Evolutionary conservation across 2,797 vertebrate species (phyloP).

Genomic region (Amblyraja radiata): DNA sequence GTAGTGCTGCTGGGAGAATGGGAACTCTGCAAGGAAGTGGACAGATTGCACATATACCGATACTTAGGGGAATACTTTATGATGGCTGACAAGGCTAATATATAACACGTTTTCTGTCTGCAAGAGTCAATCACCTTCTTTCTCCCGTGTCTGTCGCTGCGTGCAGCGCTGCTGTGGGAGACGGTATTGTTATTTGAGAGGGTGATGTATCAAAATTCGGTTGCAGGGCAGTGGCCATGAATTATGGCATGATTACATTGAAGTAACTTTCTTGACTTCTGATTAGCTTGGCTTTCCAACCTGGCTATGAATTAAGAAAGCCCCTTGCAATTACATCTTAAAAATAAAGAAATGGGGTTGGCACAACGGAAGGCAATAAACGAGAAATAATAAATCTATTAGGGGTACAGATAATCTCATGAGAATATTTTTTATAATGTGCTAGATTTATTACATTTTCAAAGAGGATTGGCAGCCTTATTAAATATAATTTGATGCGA

Average conservation of each 20-base stretch:
- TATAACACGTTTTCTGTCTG: slow-evolving; percentile 57
- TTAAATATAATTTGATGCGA: background rate
- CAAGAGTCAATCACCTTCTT: slow-evolving; percentile 57
- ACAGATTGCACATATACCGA: slow-evolving; percentile 79
- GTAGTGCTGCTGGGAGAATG: slow-evolving; percentile 72
- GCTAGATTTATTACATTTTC: background rate
- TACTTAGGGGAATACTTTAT: slow-evolving; percentile 80
- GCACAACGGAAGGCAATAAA: background rate
- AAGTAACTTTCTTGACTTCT: slow-evolving; percentile 12
- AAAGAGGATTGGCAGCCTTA: background rate
- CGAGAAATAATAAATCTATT: background rate
- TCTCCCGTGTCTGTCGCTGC: slow-evolving; percentile 41
- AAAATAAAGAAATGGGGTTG: background rate
- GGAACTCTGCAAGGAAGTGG: slow-evolving; percentile 58
- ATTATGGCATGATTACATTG: slow-evolving; percentile 14
- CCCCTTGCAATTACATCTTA: background rate
- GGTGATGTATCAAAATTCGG: slow-evolving; percentile 32
- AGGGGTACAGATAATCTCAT: background rate
- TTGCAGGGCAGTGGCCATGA: slow-evolving; percentile 10
- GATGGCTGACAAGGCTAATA: slow-evolving; percentile 74
- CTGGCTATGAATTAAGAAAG: background rate
- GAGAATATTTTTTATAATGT: slow-evolving; percentile 20
- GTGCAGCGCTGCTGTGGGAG: slow-evolving; percentile 23
- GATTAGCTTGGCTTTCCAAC: slow-evolving; percentile 6
- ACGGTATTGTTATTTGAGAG: slow-evolving; percentile 33